A percentile compares a stretch with the other conserved stretches of the same genome.
Evolutionary conservation across 2,797 vertebrate species (phyloP).

Genomic region (Clarias platycephalus): DNA sequence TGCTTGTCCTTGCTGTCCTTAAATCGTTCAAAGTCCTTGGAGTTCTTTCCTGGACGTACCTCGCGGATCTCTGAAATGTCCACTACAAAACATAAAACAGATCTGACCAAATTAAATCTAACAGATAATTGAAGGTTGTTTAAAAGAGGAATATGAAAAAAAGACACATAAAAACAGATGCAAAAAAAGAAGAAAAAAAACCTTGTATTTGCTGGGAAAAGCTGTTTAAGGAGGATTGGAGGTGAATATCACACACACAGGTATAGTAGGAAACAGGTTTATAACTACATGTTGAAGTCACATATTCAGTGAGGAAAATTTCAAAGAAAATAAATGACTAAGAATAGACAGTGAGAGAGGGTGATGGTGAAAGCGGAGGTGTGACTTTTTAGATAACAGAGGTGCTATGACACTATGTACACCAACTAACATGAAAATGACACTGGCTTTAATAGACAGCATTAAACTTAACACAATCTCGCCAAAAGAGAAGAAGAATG

Average conservation of each 20-base stretch:
- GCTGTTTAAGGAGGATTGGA: neutral
- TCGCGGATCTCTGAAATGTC: slow-evolving; percentile 93
- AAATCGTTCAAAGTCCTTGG: slow-evolving; percentile 94
- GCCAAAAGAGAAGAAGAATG: neutral
- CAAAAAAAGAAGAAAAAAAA: neutral
- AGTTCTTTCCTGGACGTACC: slow-evolving; percentile 87
- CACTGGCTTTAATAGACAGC: neutral
- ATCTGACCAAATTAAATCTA: neutral
- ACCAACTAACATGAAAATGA: neutral
- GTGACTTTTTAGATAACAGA: neutral
- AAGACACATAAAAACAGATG: neutral
- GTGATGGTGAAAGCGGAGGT: neutral
- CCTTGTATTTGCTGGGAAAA: too few relatives aligned
- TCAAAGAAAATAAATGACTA: neutral
- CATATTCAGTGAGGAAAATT: neutral
- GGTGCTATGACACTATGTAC: neutral
- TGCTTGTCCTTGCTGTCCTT: slow-evolving; percentile 78
- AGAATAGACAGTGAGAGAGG: neutral
- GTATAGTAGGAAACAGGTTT: neutral
- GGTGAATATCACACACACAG: neutral
- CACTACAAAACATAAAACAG: slow-evolving; percentile 72
- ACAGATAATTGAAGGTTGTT: neutral
- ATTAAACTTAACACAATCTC: neutral
- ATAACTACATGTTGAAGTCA: neutral
- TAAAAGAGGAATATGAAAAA: neutral